Base-by-base conservation (phyloP, 2,797 vertebrate genomes). In the Cirrhinus molitorella region DNA sequence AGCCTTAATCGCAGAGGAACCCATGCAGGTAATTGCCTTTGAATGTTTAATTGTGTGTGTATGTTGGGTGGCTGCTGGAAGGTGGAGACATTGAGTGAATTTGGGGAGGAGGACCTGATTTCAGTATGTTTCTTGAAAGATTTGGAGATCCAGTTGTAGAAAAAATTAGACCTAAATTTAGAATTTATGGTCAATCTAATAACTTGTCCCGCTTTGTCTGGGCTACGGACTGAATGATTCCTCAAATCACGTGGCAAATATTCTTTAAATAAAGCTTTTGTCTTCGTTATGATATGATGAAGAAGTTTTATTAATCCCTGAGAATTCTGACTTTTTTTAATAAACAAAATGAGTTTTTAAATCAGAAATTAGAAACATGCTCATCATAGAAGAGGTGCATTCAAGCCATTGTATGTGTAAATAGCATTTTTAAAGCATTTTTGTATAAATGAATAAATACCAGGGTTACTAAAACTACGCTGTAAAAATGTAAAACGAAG, bases 11-110 rank as follows among this genome's bases (percentile, higher is more conserved):
- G 92, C 94, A 89, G 92, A 96, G 96, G 95, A 98, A 97, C 95
- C 96, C 95, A 97, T 96, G 97, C 97, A 97, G 94, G 95, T 97
- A 98, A 98, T 98, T 97, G 95, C 96, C 90, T 94, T 89, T 95
- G 96, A 96, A 97, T 97, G 95, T 96, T 94, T 97, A 97, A 97
- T 95, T 90, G 81, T 79, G 79, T 83, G 84, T 66, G 68, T 53
- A 31, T 78, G 40, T 55, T 45, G 70, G 68, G 51, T 40, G 61
- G 25, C 61, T 63, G 61, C 16, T 63, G 72, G 61, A 45, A 70
- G 77, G 43, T 74, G 76, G 53, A 53, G 45, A 47, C 45, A 23
- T 28, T 79, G 55, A 82, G 83, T 82, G 72, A 76, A 72, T 70
- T 49, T 74, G 80, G 82, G 85, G 87, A 71, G 74, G 85, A 87